These are phyloP conservation scores for Cinara cedri DNA, from an alignment of 2,888 invertebrate species.

Conservation along the genomic window DNA sequence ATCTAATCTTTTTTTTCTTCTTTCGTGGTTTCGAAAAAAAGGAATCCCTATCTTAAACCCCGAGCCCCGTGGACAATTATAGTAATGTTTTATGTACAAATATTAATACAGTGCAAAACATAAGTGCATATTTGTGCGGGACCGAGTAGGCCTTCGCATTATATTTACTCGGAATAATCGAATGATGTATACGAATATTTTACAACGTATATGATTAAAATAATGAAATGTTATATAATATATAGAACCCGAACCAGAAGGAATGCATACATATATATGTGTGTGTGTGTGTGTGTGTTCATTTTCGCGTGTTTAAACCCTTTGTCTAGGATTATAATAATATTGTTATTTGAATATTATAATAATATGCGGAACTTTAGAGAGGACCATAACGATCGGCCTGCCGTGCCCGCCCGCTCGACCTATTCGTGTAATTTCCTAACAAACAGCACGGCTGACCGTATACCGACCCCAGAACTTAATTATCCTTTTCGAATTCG, in stretches of 20 bases:
- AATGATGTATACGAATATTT: neutral
- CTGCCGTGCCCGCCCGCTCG: neutral
- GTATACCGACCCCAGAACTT: constrained; percentile 28
- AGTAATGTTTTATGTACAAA: no score
- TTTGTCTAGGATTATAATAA: constrained; percentile 38
- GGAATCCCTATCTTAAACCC: no score
- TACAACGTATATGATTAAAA: neutral
- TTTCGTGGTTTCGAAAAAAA: no score
- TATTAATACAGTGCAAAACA: no score
- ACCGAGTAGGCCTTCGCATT: no score
- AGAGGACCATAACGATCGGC: constrained; percentile 29
- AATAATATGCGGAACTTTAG: constrained; percentile 28
- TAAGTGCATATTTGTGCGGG: no score
- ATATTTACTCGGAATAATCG: constrained; percentile 3
- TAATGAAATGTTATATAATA: constrained; percentile 24
- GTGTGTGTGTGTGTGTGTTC: constrained; percentile 19
- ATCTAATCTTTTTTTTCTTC: no score
- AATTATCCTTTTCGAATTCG: constrained; percentile 47
- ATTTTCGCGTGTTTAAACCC: constrained; percentile 42
- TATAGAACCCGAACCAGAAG: constrained; percentile 14
- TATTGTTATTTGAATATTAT: constrained; percentile 28
- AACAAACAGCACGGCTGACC: constrained; percentile 1
- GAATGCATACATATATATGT: no score
- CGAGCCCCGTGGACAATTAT: no score
- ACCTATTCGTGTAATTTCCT: constrained; percentile 24